These are phyloP conservation scores for Strix uralensis DNA, from an alignment of 2,113 vertebrate genomes.

Conservation along the genomic window DNA sequence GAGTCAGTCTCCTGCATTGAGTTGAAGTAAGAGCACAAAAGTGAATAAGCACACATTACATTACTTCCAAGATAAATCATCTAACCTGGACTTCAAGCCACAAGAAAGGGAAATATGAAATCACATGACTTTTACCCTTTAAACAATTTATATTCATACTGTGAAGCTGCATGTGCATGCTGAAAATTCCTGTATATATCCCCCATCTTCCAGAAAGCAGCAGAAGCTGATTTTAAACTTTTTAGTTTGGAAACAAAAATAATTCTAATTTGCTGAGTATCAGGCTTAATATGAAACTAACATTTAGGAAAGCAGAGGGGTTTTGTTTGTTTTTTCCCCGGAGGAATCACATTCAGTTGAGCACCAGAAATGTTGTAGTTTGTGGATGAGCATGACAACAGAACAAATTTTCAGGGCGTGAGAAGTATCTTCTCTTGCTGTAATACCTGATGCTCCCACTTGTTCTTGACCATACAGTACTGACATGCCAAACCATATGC, in stretches of 20 bases:
- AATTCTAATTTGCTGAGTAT: not conserved
- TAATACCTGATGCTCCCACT: not conserved
- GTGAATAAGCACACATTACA: not conserved
- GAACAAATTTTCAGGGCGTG: not conserved
- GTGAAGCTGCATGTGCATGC: not conserved
- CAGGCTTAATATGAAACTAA: not conserved
- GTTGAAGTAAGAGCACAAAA: not conserved
- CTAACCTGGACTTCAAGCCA: not conserved
- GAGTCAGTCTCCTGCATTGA: not conserved
- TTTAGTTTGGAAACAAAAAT: not conserved
- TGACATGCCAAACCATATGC: not conserved
- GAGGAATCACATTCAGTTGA: not conserved
- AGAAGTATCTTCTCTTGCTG: not conserved
- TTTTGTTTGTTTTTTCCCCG: not conserved
- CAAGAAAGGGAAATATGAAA: not conserved
- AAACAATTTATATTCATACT: not conserved
- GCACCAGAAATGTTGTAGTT: not conserved
- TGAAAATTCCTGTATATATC: not conserved
- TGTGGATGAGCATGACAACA: not conserved
- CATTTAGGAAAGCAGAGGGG: not conserved
- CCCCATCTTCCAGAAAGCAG: not conserved
- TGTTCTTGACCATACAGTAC: not conserved
- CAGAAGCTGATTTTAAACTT: not conserved
- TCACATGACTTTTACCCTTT: not conserved
- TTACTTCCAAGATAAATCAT: not conserved